A percentile compares a stretch with the other conserved stretches of the same genome.
Conservation (phyloP, 2,888 invertebrate species). For the Metellina segmentata region DNA sequence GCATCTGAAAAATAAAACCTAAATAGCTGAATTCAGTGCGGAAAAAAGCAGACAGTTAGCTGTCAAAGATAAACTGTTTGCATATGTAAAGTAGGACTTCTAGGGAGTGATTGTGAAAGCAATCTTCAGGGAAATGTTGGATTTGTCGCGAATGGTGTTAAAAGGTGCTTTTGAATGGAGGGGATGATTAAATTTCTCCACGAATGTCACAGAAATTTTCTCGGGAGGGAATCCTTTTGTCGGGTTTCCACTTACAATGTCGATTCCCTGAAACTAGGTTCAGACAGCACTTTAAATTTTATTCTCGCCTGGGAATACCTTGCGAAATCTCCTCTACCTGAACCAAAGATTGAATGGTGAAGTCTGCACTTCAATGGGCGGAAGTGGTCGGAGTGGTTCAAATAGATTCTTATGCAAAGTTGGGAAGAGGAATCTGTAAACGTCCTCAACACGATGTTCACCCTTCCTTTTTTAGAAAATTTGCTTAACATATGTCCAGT, state of each 20-base stretch:
- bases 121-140: slow-evolving; percentile 8
- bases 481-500: too few species aligned
- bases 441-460: not conserved
- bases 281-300: slow-evolving; percentile 36
- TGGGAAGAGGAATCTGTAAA: not conserved
- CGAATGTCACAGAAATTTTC: slow-evolving; percentile 16
- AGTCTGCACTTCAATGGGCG: not conserved
- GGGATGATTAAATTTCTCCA: slow-evolving; percentile 47
- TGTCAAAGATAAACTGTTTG: slow-evolving; percentile 33
- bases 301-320: slow-evolving; percentile 9
- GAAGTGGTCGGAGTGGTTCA: not conserved
- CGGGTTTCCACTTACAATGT: not conserved
- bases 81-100: slow-evolving; percentile 43
- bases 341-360: not conserved
- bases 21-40: not conserved
- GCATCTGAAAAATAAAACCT: not conserved
- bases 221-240: slow-evolving; percentile 21
- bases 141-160: slow-evolving; percentile 26
- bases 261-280: slow-evolving; percentile 2
- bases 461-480: too few species aligned
- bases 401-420: too few species aligned
- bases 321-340: not conserved
- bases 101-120: slow-evolving; percentile 31
- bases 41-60: slow-evolving; percentile 10
- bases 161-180: slow-evolving; percentile 45